phyloP scores from a whole-genome alignment of 2,888 invertebrate species.

The Drosophila austrosaltans region DNA sequence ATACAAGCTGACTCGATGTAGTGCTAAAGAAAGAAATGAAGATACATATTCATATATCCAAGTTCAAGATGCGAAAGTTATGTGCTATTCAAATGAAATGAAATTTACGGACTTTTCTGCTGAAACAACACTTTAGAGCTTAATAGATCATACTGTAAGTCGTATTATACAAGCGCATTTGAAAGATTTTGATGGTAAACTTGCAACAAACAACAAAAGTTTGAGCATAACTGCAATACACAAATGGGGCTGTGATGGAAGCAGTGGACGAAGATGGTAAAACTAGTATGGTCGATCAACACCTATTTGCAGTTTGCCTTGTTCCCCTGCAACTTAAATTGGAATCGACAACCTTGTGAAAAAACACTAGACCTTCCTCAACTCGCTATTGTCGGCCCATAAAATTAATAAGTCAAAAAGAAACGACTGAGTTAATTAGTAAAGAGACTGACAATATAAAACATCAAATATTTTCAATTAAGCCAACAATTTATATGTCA shows the following conservation, averaged over 20 bases:
- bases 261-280: conserved; percentile 29
- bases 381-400: conserved; percentile 1
- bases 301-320: conserved; percentile 1
- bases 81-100: conserved; percentile 17
- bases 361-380: not conserved
- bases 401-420: conserved; percentile 25
- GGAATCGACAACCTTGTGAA: conserved; percentile 16
- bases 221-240: conserved; percentile 19
- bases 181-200: conserved; percentile 12
- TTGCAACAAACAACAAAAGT: conserved; percentile 10
- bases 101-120: conserved; percentile 21
- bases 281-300: conserved; percentile 23
- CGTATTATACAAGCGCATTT: conserved; percentile 5
- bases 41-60: conserved; percentile 1
- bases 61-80: conserved; percentile 14
- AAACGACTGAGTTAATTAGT: conserved; percentile 29
- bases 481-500: no score
- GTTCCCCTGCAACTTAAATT: not conserved
- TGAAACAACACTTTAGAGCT: conserved; percentile 21
- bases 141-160: conserved; percentile 21
- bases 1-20: conserved; percentile 23
- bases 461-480: conserved; percentile 5
- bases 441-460: conserved; percentile 29
- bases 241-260: not conserved
- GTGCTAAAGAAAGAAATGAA: conserved; percentile 17